Percentiles rank a stretch among this genome's conserved stretches.
Conservation (phyloP, 2,797 vertebrate genomes). For the Poecilia wingei region DNA sequence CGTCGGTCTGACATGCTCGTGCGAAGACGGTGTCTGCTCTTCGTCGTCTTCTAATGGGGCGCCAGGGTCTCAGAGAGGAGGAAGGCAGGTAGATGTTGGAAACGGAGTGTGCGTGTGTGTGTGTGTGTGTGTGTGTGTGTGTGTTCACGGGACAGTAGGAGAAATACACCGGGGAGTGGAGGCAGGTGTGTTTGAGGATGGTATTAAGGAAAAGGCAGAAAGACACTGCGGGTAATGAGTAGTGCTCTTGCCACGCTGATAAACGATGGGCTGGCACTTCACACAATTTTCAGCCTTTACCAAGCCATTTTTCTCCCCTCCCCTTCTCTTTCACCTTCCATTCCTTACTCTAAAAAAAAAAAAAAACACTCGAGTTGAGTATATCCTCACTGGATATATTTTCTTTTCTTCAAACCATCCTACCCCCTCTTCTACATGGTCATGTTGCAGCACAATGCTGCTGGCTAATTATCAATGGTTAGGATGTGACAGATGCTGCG, state of each 20-base stretch:
- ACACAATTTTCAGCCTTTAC: slow-evolving; percentile 68
- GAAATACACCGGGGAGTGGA: slow-evolving; percentile 39
- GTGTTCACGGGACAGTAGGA: slow-evolving; percentile 20
- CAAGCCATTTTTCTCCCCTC: slow-evolving; percentile 67
- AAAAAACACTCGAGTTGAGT: slow-evolving; percentile 3
- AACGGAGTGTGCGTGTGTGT: slow-evolving; percentile 8
- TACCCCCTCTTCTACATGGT: slow-evolving; percentile 4
- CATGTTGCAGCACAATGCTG: slow-evolving; percentile 24
- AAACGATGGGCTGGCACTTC: slow-evolving; percentile 65
- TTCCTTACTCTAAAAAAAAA: slow-evolving; percentile 16
- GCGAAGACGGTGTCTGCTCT: slow-evolving; percentile 55
- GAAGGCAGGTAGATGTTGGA: slow-evolving; percentile 28
- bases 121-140: neutral
- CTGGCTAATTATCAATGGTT: slow-evolving; percentile 60
- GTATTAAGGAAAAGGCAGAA: slow-evolving; percentile 55
- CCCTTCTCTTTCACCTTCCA: slow-evolving; percentile 27
- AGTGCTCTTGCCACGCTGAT: slow-evolving; percentile 62
- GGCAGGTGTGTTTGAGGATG: slow-evolving; percentile 54
- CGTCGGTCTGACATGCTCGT: slow-evolving; percentile 58
- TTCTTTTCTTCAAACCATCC: slow-evolving; percentile 2
- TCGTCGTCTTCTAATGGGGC: slow-evolving; percentile 58
- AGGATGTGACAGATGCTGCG: slow-evolving; percentile 62
- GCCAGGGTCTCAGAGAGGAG: slow-evolving; percentile 37
- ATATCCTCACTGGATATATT: neutral
- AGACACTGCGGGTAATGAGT: slow-evolving; percentile 65